phyloP scores from a whole-genome alignment of 2,113 vertebrate genomes.

The Anser brachyrhynchus region DNA sequence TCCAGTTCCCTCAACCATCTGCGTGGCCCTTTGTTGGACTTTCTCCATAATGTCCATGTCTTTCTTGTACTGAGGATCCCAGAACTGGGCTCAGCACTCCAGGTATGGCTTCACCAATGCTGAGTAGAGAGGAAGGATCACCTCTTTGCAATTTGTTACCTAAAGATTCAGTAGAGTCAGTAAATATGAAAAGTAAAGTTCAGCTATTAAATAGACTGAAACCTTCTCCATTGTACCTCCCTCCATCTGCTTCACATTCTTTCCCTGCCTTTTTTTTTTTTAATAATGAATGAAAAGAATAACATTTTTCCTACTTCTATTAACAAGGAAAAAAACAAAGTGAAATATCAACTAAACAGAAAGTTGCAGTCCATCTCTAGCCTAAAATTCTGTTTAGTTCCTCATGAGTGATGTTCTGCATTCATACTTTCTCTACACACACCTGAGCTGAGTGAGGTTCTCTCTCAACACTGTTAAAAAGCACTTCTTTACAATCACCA shows the following conservation, averaged over 20 bases:
- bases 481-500: background rate
- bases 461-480: background rate
- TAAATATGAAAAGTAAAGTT: background rate
- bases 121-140: background rate
- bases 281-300: background rate
- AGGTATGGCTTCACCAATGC: background rate
- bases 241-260: background rate
- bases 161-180: background rate
- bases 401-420: background rate
- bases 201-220: background rate
- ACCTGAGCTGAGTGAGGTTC: background rate
- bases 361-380: no score
- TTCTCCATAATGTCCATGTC: background rate
- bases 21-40: background rate
- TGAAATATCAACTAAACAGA: background rate
- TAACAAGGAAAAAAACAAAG: background rate
- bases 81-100: background rate
- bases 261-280: background rate
- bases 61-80: background rate
- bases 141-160: background rate
- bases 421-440: background rate
- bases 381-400: background rate
- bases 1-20: background rate
- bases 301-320: background rate
- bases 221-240: background rate